A percentile compares a stretch with the other conserved stretches of the same genome.
Evolutionary conservation across 1,140 invertebrate genomes (phyloP).

Genomic region (Drosophila ananassae): DNA sequence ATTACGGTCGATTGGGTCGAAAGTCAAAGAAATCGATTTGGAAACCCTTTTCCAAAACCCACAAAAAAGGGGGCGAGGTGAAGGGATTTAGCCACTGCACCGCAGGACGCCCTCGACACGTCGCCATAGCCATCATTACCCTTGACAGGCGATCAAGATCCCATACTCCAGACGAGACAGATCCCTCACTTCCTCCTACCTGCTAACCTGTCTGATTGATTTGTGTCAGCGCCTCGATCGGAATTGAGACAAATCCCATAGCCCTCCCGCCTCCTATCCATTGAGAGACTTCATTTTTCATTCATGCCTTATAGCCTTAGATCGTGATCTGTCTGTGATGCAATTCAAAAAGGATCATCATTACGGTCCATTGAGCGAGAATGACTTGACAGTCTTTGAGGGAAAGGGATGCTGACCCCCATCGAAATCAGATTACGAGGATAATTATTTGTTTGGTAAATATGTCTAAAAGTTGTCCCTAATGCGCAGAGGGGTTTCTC

Average conservation of each 20-base stretch:
- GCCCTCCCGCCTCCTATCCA: conserved; percentile 23
- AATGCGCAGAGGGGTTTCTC: conserved; percentile 32
- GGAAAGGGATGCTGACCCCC: conserved; percentile 16
- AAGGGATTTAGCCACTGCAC: conserved; percentile 43
- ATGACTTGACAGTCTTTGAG: conserved; percentile 44
- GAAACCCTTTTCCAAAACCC: conserved; percentile 24
- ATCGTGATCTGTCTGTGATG: conserved; percentile 36
- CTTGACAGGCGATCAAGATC: conserved; percentile 51
- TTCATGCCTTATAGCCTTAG: conserved; percentile 21
- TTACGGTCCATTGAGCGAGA: conserved; percentile 34
- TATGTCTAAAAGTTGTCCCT: conserved; percentile 50
- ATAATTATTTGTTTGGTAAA: conserved; percentile 60
- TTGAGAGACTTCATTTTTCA: conserved; percentile 54
- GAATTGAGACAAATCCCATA: conserved; percentile 51
- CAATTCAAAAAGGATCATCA: conserved; percentile 50
- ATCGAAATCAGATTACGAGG: conserved; percentile 36
- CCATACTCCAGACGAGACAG: conserved; percentile 10
- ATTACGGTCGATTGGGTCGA: conserved; percentile 30
- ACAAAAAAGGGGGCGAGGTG: conserved; percentile 1
- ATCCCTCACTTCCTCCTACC: conserved; percentile 23
- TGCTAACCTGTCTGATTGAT: conserved; percentile 51
- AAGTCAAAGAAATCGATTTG: conserved; percentile 43
- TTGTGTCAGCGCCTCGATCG: conserved; percentile 62
- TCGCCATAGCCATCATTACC: conserved; percentile 51
- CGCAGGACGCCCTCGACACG: conserved; percentile 46